A percentile compares a stretch with the other conserved stretches of the same genome.
These are phyloP conservation scores for Spinus pinus DNA, from an alignment of 2,797 vertebrate genomes.

Conservation along the genomic window DNA sequence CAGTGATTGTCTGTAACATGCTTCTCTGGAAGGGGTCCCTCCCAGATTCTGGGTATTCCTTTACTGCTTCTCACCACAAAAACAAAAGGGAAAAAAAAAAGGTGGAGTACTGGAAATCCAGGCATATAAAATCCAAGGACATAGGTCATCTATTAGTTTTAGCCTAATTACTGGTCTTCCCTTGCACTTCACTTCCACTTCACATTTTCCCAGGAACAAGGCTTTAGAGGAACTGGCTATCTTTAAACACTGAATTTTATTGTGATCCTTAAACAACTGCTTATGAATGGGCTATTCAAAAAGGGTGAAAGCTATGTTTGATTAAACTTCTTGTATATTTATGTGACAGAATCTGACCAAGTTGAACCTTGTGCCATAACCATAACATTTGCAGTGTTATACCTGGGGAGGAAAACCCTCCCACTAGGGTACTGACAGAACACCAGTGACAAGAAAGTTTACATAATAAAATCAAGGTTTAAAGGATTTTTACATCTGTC, in stretches of 20 bases:
- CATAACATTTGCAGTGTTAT: conserved; percentile 33
- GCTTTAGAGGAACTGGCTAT: neutral
- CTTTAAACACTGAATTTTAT: neutral
- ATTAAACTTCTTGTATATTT: conserved; percentile 39
- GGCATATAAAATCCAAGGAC: conserved; percentile 22
- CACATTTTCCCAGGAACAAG: neutral
- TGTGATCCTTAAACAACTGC: neutral
- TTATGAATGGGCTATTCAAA: conserved; percentile 15
- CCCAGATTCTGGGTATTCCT: conserved; percentile 26
- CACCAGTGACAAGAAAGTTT: conserved; percentile 28
- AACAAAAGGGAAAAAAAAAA: neutral
- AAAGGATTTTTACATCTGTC: conserved; percentile 50
- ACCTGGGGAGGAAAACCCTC: conserved; percentile 43
- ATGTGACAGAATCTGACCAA: conserved; percentile 31
- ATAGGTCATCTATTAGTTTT: neutral
- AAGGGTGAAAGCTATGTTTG: conserved; percentile 35
- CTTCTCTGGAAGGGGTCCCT: conserved; percentile 42
- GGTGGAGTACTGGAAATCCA: neutral
- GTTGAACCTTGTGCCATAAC: conserved; percentile 16
- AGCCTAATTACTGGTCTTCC: conserved; percentile 37
- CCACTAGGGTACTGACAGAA: conserved; percentile 1
- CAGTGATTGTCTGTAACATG: conserved; percentile 16
- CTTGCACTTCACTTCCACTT: neutral
- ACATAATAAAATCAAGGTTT: conserved; percentile 30
- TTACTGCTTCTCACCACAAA: conserved; percentile 11